Evolutionary conservation across 2,888 invertebrate species (phyloP), one percentile per base, ranked within the genome.

Genomic region (Drosophila lutescens): DNA sequence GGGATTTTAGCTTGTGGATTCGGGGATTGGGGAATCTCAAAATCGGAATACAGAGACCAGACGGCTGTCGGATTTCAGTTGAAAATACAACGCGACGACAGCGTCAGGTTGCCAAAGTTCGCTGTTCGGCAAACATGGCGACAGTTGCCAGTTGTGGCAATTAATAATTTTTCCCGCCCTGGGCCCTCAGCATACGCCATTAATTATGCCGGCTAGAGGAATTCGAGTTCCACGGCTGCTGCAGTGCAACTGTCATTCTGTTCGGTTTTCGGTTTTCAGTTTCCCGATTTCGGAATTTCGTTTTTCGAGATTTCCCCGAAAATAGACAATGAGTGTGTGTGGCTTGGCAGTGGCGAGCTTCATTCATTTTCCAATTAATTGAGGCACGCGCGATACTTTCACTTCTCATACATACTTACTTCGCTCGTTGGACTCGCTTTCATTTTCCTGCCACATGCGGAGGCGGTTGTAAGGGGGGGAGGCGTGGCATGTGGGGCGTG

Each of bases 101-200:
- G 88, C 80, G 76, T 74, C 77, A 58, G 71, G 57, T 55, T 76
- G 63, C 58, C 61, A 68, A 55, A 49, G 59, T 62, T 38, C 30
- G 65, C 47, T 47, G 59, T 60, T 46, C 77, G 72, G 82, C 88
- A 81, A 86, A 85, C 85, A 89, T 85, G 85, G 85, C 85, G 85
- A 86, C 85, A 89, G 88, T 86, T 85, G 85, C 83, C 86, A 86
- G 90, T 86, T 86, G 86, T 87, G 86, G 90, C 90, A 91, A 91
- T 91, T 91, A 91, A 91, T 91, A 91, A 91, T 90, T 89, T 89
- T 89, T 76, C 74, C 53, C 68, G 50, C 51, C 54, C 34, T 54
- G 72, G 67, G 76, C 62, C 68, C 89, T 79, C 84, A 84, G 85
- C 90, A 90, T 88, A 84, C 91, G 88, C 91, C 89, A 91, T 91